Base-by-base conservation (phyloP, 2,113 vertebrate species). In the Apistogramma diplotaenia region DNA sequence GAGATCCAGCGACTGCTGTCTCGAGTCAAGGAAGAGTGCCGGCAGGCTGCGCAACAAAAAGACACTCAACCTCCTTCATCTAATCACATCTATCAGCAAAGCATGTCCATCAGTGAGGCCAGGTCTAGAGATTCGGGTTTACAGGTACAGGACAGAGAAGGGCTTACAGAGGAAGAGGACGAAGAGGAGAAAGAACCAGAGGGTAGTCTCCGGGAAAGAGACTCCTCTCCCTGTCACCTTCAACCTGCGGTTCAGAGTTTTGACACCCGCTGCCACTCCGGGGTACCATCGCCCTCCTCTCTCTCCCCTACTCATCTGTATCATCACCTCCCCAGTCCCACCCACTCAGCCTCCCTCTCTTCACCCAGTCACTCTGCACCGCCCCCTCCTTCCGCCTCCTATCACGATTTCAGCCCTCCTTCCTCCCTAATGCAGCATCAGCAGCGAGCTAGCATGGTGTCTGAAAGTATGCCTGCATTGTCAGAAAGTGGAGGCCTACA, bases 1-100 rank as follows among this genome's bases (percentile, higher is more conserved):
- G 98, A 99, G 90, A 97, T 99, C 89, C 95, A 94, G 86, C 94
- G 98, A n/a, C 96, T 99, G 2, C 91, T 99, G 83, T 91, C 95
- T 40, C 96, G 98, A 0, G 97, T 99, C 6, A 97, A 98, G 85
- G 98, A 99, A 35, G 98, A 99, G 70, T 99, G 96, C 85, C 96
- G 93, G 23, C 97, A 97, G 76, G 87, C 23, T 9, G 55, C 74
- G 0, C 88, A 83, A 2, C 88, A 85, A 40, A 84, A 82, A 10
- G 87, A 87, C 7, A 19, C 83, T n/a, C 78, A 49, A 7, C 43
- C 96, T 96, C 51, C 95, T 91, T 0, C 96, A 93, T 62, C 89
- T 60, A 79, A 87, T 67, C 73, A 71, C 4, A 8, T 57, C 27
- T 84, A 86, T 78, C 89, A 82, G 16, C 89, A 76, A 79, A 96